These are phyloP conservation scores for Diachrysia chrysitis DNA, from an alignment of 2,888 invertebrate genomes.

Conservation along the genomic window DNA sequence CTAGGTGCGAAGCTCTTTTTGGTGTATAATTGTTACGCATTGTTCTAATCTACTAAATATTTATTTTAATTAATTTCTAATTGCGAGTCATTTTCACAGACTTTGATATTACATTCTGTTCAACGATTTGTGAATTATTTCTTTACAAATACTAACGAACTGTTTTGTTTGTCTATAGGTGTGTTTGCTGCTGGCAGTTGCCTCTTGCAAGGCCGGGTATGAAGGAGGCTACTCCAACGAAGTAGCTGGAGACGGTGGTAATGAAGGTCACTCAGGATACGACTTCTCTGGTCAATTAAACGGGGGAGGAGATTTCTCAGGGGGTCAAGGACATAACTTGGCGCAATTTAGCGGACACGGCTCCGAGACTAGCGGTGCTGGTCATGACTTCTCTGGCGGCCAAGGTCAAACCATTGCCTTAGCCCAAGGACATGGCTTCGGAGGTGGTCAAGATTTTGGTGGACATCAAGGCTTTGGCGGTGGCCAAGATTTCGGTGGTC, in stretches of 20 bases:
- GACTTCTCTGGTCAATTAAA: conserved; percentile 60
- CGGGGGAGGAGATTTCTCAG: conserved; percentile 60
- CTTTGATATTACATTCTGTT: not conserved
- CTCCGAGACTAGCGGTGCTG: conserved; percentile 43
- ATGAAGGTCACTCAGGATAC: conserved; percentile 63
- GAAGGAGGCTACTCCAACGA: conserved; percentile 69
- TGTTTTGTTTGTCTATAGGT: conserved; percentile 72
- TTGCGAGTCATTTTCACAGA: not conserved
- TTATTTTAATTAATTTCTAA: conserved; percentile 15
- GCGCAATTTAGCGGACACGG: conserved; percentile 46
- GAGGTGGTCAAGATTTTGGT: conserved; percentile 55
- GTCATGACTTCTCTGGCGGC: conserved; percentile 59
- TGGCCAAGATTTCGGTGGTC: conserved; percentile 62
- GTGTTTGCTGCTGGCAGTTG: conserved; percentile 83
- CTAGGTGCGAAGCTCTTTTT: not conserved
- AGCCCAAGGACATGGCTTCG: conserved; percentile 55
- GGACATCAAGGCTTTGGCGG: conserved; percentile 54
- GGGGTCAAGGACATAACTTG: conserved; percentile 46
- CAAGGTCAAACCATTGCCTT: conserved; percentile 42
- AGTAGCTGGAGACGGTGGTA: conserved; percentile 67
- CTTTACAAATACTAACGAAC: not conserved
- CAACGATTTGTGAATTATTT: not conserved
- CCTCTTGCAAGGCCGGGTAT: conserved; percentile 81
- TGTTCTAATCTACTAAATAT: not conserved
- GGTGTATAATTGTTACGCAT: conserved; percentile 5